These are phyloP conservation scores for Scomber colias DNA, from an alignment of 2,113 vertebrate species.

Conservation along the genomic window DNA sequence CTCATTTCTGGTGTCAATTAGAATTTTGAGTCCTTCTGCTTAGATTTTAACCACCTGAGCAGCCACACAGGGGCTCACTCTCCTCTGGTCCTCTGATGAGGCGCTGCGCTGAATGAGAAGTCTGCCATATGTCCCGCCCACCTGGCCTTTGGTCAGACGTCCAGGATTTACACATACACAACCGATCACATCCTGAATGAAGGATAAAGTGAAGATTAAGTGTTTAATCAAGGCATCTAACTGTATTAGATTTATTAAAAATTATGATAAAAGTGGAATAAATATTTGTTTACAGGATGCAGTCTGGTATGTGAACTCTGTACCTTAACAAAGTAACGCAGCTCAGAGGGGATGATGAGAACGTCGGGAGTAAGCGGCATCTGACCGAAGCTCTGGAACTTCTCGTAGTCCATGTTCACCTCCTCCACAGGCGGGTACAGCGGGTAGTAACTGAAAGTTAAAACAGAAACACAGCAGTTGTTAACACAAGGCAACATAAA, in stretches of 20 bases:
- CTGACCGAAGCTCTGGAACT: conserved; percentile 80
- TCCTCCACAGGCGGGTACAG: conserved; percentile 93
- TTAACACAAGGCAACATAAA: background rate
- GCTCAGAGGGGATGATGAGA: conserved; percentile 90
- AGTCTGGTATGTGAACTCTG: background rate
- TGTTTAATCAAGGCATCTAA: background rate
- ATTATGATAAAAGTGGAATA: background rate
- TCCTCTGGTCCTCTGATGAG: conserved; percentile 4
- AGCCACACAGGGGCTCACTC: conserved; percentile 84
- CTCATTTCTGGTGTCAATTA: background rate
- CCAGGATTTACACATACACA: conserved; percentile 94
- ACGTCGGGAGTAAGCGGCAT: conserved; percentile 89
- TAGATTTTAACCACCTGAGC: conserved; percentile 93
- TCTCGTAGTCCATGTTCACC: conserved; percentile 91
- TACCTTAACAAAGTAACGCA: conserved; percentile 95
- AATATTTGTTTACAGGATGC: background rate
- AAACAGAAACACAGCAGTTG: background rate
- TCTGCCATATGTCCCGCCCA: conserved; percentile 92
- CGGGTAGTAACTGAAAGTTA: conserved; percentile 88
- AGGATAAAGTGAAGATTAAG: background rate
- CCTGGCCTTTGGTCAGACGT: conserved; percentile 93
- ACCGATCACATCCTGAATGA: conserved; percentile 88
- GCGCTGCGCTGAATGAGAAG: conserved; percentile 79
- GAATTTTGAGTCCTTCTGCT: conserved; percentile 43
- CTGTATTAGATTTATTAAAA: background rate